These are phyloP conservation scores for Anguilla marmorata DNA, from an alignment of 2,797 vertebrate species.

Conservation along the genomic window DNA sequence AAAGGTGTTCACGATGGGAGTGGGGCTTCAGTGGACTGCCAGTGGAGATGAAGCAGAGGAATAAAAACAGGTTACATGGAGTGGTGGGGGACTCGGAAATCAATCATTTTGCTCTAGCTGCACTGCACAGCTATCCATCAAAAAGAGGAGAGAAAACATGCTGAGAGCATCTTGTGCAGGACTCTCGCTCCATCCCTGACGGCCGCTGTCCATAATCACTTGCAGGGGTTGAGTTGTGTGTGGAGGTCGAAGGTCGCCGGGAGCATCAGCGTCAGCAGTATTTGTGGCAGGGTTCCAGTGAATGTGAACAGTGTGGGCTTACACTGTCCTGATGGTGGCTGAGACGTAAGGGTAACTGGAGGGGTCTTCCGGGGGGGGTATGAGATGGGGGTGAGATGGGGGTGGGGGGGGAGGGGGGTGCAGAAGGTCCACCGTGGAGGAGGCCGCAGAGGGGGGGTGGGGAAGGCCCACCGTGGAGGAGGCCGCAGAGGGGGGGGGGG, in stretches of 20 bases:
- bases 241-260: conserved; percentile 24
- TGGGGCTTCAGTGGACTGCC: background rate
- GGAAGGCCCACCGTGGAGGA: background rate
- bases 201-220: conserved; percentile 16
- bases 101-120: conserved; percentile 20
- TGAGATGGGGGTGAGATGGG: too few species aligned
- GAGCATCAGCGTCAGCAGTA: conserved; percentile 16
- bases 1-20: conserved; percentile 20
- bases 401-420: too few species aligned
- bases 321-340: conserved; percentile 19
- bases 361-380: too few species aligned
- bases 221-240: conserved; percentile 19
- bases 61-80: background rate
- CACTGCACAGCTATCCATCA: conserved; percentile 33
- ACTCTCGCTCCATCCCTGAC: conserved; percentile 12
- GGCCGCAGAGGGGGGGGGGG: background rate
- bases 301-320: background rate
- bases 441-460: background rate
- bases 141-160: conserved; percentile 10
- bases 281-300: background rate
- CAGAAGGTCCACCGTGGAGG: too few species aligned
- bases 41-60: conserved; percentile 9
- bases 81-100: conserved; percentile 22
- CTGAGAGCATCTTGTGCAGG: conserved; percentile 9
- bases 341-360: background rate